A percentile compares a stretch with the other conserved stretches of the same genome.
phyloP scores from a whole-genome alignment of 1,140 invertebrate species.

The Caenorhabditis tropicalis region DNA sequence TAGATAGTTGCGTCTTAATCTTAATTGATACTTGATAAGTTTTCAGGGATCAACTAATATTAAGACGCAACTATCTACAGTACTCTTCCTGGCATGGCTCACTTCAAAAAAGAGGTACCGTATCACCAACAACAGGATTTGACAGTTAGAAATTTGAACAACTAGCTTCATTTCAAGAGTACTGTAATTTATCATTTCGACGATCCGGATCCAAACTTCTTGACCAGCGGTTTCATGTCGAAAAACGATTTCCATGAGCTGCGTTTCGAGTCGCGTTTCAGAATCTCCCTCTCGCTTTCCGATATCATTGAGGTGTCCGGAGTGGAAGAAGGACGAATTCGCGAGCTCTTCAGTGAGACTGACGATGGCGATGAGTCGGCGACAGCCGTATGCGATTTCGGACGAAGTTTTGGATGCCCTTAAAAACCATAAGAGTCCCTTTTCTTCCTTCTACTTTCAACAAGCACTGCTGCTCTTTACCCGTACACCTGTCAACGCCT shows the following conservation, averaged over 20 bases:
- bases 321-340: background rate
- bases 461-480: background rate
- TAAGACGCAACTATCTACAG: too few species aligned
- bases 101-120: background rate
- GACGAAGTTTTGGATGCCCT: background rate
- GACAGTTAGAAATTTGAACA: too few species aligned
- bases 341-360: background rate
- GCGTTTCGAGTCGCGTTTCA: background rate
- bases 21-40: too few species aligned
- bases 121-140: too few species aligned
- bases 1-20: too few species aligned
- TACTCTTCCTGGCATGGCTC: too few species aligned
- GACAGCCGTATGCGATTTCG: background rate
- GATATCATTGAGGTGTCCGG: background rate
- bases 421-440: background rate
- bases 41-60: too few species aligned
- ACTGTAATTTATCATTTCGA: background rate
- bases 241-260: slow-evolving; percentile 29
- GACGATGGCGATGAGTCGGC: background rate
- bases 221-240: background rate
- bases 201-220: background rate
- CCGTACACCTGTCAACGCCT: slow-evolving; percentile 38
- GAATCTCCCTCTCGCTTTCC: background rate
- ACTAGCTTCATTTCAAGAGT: background rate
- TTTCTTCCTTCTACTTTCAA: background rate